Evolutionary conservation across 2,797 vertebrate genomes (phyloP).

Genomic region (Toxotes lorentzi): DNA sequence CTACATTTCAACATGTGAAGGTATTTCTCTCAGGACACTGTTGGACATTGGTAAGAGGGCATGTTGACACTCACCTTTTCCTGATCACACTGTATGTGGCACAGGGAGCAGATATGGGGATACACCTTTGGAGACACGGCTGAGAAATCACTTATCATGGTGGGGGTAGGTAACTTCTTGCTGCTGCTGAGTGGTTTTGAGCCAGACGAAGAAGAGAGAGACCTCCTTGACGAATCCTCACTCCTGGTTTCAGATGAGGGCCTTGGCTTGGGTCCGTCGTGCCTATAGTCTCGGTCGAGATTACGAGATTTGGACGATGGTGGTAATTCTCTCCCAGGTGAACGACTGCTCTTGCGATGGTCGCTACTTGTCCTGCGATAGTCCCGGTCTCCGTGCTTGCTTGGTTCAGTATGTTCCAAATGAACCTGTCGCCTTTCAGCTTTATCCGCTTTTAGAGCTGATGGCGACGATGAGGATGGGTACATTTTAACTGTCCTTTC

Average conservation of each 20-base stretch:
- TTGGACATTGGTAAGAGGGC: conserved; percentile 46
- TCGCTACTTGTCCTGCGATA: conserved; percentile 67
- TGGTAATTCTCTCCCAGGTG: conserved; percentile 64
- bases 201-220: conserved; percentile 62
- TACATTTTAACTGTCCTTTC: conserved; percentile 76
- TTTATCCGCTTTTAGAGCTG: conserved; percentile 61
- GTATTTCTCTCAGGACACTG: conserved; percentile 34
- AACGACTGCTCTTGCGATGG: conserved; percentile 61
- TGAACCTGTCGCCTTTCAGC: conserved; percentile 61
- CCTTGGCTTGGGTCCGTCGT: conserved; percentile 51
- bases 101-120: conserved; percentile 96
- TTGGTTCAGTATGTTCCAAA: conserved; percentile 63
- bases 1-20: conserved; percentile 22
- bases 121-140: conserved; percentile 91
- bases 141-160: conserved; percentile 95
- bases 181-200: conserved; percentile 64
- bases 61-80: conserved; percentile 90
- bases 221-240: conserved; percentile 60
- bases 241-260: conserved; percentile 64
- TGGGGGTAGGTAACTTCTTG: conserved; percentile 90
- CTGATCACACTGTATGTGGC: conserved; percentile 93
- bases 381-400: conserved; percentile 74
- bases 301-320: conserved; percentile 66
- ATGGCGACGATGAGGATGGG: conserved; percentile 30
- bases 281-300: conserved; percentile 74